These are phyloP conservation scores for Choloepus hoffmanni DNA, from an alignment of 2,113 vertebrate species.

Conservation along the genomic window DNA sequence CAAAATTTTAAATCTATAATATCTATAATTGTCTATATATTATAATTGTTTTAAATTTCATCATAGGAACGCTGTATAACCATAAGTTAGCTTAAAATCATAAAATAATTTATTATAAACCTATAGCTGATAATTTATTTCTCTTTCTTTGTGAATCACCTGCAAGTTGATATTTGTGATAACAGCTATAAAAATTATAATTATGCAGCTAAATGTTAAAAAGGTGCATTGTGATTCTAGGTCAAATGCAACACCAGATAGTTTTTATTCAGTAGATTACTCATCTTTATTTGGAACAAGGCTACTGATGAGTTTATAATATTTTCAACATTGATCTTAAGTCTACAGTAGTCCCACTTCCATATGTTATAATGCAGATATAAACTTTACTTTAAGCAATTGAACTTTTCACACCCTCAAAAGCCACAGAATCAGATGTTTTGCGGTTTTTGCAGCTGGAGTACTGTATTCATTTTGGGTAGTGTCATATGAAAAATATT, in stretches of 20 bases:
- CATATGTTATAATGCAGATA: conserved; percentile 89
- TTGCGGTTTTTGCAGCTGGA: conserved; percentile 97
- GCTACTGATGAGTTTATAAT: conserved; percentile 84
- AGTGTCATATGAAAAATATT: conserved; percentile 99
- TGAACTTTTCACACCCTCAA: conserved; percentile 99
- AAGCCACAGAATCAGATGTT: conserved; percentile 95
- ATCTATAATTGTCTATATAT: background rate
- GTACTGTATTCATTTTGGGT: conserved; percentile 91
- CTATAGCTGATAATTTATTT: background rate
- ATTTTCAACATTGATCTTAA: conserved; percentile 86
- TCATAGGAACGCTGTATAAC: background rate
- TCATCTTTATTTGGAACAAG: conserved; percentile 85
- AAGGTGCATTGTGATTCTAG: conserved; percentile 27
- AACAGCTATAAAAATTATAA: conserved; percentile 51
- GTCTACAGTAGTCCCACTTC: conserved; percentile 91
- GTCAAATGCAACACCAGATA: background rate
- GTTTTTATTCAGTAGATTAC: conserved; percentile 58
- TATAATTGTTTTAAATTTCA: background rate
- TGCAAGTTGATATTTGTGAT: background rate
- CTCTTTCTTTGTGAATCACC: conserved; percentile 51
- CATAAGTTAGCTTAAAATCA: conserved; percentile 30
- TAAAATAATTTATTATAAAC: background rate
- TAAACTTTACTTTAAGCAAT: conserved; percentile 92
- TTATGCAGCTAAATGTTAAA: conserved; percentile 21
- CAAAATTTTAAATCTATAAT: background rate